Base-by-base conservation (phyloP, 2,113 vertebrate genomes). In the Micronycteris hirsuta region DNA sequence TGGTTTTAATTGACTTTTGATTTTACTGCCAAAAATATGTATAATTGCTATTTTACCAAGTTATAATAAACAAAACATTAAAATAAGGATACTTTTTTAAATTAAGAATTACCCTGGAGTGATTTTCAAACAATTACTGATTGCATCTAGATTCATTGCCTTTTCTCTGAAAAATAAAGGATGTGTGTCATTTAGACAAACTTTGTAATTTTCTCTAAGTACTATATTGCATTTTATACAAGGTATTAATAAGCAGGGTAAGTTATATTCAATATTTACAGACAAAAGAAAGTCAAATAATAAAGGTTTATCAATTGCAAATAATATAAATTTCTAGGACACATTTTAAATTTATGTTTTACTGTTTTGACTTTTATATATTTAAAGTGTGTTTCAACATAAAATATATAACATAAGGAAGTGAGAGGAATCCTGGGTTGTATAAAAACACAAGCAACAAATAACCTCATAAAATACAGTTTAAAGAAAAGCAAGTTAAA, bases 71-170 rank as follows among this genome's bases (percentile, higher is more conserved):
- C 13, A 93, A 96, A 89, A 26, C n/a, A 86, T 67, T 86, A 87
- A 94, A 97, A 93, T 85, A 70, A 68, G 74, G 38, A 28, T 49
- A 70, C 28, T 82, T 54, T 98, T 97, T 89, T 28, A 96, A 89
- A 92, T 84, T 5, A 96, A 88, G 8, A 95, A 73, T 96, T 91
- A 96, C 89, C 9, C 45, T 90, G 95, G 8, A 38, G 6, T 91
- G 31, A 41, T 80, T 96, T 91, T 93, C 87, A 36, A 19, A 76
- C n/a, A 88, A 17, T 94, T 93, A 68, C 2, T 41, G 41, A 86
- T 77, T 95, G 0, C 31, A 86, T 54, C 3, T 88, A 14, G 1
- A 9, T 4, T 88, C 7, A 47, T 41, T 49, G 3, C 7, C 0
- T 20, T 65, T 38, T 76, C 58, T 56, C 91, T 78, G 17, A 1